These are phyloP conservation scores for Trachelus tabidus DNA, from an alignment of 2,888 invertebrate genomes.

Conservation along the genomic window DNA sequence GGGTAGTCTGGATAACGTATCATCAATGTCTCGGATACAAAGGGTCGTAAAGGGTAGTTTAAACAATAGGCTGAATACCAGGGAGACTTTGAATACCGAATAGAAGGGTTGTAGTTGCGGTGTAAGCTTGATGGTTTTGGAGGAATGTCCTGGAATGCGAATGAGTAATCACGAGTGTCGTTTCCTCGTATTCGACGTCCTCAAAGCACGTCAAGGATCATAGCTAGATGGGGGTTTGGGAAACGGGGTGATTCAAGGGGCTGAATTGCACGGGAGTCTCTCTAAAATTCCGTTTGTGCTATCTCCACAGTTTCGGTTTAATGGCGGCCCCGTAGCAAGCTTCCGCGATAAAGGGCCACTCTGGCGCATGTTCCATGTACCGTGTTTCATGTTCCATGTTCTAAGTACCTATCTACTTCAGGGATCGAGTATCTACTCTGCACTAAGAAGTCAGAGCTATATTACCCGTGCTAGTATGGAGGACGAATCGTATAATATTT, in stretches of 20 bases:
- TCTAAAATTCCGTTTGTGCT: conserved; percentile 32
- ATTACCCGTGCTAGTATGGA: neutral
- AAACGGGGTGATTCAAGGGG: conserved; percentile 32
- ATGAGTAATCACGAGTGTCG: conserved; percentile 44
- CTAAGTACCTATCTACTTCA: neutral
- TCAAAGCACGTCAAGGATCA: neutral
- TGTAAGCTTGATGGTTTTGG: conserved; percentile 26
- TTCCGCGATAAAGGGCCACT: conserved; percentile 3
- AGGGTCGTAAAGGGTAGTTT: conserved; percentile 32
- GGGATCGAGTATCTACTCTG: neutral
- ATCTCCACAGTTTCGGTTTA: conserved; percentile 34
- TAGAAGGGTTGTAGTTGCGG: conserved; percentile 2
- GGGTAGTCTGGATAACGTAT: neutral
- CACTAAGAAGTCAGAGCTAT: neutral
- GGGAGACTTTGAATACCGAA: neutral
- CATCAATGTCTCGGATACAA: neutral
- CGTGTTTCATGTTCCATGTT: neutral
- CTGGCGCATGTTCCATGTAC: neutral
- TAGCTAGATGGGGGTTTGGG: conserved; percentile 14
- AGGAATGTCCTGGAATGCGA: conserved; percentile 47
- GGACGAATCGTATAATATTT: neutral
- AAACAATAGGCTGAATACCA: conserved; percentile 30
- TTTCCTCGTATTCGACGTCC: conserved; percentile 30
- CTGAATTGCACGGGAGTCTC: conserved; percentile 32
- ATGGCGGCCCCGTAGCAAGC: conserved; percentile 14